Base-by-base conservation (phyloP, 1,140 invertebrate species). In the Zaprionus nigranus region DNA sequence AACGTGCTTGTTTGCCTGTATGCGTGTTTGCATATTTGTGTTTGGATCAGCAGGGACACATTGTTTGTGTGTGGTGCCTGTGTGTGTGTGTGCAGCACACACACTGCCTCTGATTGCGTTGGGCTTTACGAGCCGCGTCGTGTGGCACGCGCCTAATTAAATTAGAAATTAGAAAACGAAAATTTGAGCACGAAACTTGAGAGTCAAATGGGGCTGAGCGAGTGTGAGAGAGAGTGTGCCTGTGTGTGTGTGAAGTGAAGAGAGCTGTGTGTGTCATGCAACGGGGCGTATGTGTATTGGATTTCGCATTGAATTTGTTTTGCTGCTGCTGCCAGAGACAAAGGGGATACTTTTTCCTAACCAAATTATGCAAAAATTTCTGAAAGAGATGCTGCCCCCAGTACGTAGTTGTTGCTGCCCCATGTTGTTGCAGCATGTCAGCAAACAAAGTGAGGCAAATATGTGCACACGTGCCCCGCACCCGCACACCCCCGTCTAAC, bases 91-190 rank as follows among this genome's bases (percentile, higher is more conserved):
- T 57, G 38, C 26, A 59, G 9, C 20, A 11, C 38, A 24, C 26
- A 57, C 53, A 43, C n/a, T 26, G 73, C 51, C 34, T 38, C 60
- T 75, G 73, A 75, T 75, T 75, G 73, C 68, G 67, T 71, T 75
- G 73, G 74, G 72, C 66, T 43, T 70, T 70, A 53, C 58, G 51
- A 59, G 61, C 61, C 26, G 54, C 53, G 73, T 61, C 51, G 36
- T 54, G 56, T 49, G 84, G 66, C 77, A 78, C 64, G 80, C 74
- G 81, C 78, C 84, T 87, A 87, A 87, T 87, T 88, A 87, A 87
- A 87, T 87, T 88, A 88, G 68, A 75, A 70, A 75, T 75, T 75
- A 75, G 72, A 70, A 87, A 88, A 73, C 80, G 74, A 64, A 78
- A 61, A 84, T 84, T 81, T 75, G 70, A 68, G 78, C 78, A 79